A percentile compares a stretch with the other conserved stretches of the same genome.
These are phyloP conservation scores for Cotesia typhae DNA, from an alignment of 1,140 invertebrate genomes.

Conservation along the genomic window DNA sequence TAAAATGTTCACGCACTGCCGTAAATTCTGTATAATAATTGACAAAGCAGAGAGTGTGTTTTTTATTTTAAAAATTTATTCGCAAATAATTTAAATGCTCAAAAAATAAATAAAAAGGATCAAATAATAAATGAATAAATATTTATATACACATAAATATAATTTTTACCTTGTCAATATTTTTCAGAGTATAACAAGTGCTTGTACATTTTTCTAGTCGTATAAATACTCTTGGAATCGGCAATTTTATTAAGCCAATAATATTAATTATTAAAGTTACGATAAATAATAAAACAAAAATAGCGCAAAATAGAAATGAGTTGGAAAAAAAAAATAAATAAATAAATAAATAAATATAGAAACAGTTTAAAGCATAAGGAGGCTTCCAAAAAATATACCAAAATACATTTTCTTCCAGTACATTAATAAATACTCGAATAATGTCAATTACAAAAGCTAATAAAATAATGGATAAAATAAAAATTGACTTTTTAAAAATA, in stretches of 20 bases:
- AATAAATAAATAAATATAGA: not conserved
- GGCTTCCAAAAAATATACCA: conserved; percentile 35
- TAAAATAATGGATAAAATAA: conserved; percentile 10
- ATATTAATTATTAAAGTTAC: conserved; percentile 14
- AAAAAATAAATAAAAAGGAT: conserved; percentile 21
- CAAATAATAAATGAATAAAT: not conserved
- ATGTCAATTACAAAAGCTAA: conserved; percentile 20
- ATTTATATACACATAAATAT: too few species aligned
- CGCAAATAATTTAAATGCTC: conserved; percentile 13
- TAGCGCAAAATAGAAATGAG: conserved; percentile 16
- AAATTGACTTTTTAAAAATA: conserved; percentile 9
- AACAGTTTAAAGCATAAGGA: conserved; percentile 33
- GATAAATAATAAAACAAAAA: not conserved
- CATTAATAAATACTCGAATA: conserved; percentile 20
- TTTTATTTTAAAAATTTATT: not conserved
- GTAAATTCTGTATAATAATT: conserved; percentile 19
- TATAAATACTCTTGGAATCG: conserved; percentile 37
- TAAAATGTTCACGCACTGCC: conserved; percentile 34
- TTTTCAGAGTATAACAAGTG: conserved; percentile 17
- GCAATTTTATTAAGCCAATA: conserved; percentile 20
- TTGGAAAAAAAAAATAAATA: conserved; percentile 3
- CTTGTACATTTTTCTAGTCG: conserved; percentile 41
- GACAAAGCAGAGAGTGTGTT: not conserved
- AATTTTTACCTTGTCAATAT: conserved; percentile 9
- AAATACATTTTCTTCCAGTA: conserved; percentile 29